Conservation (phyloP, 1,140 invertebrate genomes). For the Notospermus geniculatus region DNA sequence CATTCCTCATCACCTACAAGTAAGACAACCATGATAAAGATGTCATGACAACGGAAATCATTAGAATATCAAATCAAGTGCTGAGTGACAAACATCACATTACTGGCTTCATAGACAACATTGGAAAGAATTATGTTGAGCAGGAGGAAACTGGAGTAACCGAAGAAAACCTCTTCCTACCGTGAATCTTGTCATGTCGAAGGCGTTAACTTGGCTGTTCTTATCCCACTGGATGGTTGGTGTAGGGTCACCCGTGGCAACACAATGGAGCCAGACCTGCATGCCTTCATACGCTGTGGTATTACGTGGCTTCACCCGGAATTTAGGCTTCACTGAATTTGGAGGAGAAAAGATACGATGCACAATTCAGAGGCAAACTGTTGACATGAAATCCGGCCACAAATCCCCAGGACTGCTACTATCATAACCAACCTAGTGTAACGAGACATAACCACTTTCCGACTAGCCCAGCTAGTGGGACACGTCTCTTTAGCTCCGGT, state of each 20-base stretch:
- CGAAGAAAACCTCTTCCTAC: no score
- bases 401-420: not conserved
- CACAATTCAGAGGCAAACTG: not conserved
- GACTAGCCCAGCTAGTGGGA: no score
- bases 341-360: not conserved
- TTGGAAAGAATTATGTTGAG: not conserved
- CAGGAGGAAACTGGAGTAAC: no score
- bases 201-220: conserved; percentile 70
- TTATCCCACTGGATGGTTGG: conserved; percentile 91
- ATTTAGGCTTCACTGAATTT: conserved; percentile 68
- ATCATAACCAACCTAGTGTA: not conserved
- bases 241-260: conserved; percentile 79
- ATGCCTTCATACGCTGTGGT: conserved; percentile 76
- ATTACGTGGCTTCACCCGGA: conserved; percentile 70
- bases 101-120: not conserved
- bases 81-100: not conserved
- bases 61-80: not conserved
- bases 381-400: not conserved
- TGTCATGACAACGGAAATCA: not conserved
- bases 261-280: conserved; percentile 75
- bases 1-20: conserved; percentile 76
- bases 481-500: no score
- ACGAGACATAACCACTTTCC: no score
- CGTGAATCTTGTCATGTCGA: conserved; percentile 61
- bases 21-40: not conserved